Percentiles rank a stretch among this genome's conserved stretches.
phyloP scores from a whole-genome alignment of 1,140 invertebrate species.

The Drosophila gunungcola region DNA sequence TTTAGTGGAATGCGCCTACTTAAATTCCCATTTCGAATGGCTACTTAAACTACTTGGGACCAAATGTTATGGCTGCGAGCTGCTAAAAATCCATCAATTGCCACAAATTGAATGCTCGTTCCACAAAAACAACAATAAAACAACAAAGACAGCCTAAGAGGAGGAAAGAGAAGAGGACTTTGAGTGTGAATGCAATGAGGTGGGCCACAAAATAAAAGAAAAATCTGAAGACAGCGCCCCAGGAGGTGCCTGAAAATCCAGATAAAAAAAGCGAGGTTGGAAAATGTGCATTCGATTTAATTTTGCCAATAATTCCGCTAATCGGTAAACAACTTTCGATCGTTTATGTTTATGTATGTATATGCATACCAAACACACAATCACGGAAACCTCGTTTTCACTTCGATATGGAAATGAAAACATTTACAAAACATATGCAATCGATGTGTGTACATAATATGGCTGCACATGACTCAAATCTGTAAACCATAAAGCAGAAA shows the following conservation, averaged over 20 bases:
- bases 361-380: neutral
- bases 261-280: neutral
- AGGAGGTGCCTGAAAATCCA: neutral
- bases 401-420: slow-evolving; percentile 16
- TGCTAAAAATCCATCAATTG: slow-evolving; percentile 77
- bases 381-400: neutral
- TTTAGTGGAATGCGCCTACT: slow-evolving; percentile 58
- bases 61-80: slow-evolving; percentile 48
- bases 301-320: slow-evolving; percentile 28
- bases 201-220: neutral
- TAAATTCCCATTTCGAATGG: slow-evolving; percentile 70
- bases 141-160: slow-evolving; percentile 7
- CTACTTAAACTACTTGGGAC: slow-evolving; percentile 73
- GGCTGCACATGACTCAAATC: slow-evolving; percentile 2
- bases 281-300: slow-evolving; percentile 10
- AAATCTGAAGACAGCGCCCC: slow-evolving; percentile 15
- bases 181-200: slow-evolving; percentile 4
- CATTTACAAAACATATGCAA: slow-evolving; percentile 3
- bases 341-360: neutral
- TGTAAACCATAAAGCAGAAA: slow-evolving; percentile 1
- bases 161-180: neutral
- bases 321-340: slow-evolving; percentile 24
- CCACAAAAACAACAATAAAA: slow-evolving; percentile 27
- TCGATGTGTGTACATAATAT: slow-evolving; percentile 5
- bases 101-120: slow-evolving; percentile 51